Base-by-base conservation (phyloP, 2,113 vertebrate species). In the Mustela nigripes region DNA sequence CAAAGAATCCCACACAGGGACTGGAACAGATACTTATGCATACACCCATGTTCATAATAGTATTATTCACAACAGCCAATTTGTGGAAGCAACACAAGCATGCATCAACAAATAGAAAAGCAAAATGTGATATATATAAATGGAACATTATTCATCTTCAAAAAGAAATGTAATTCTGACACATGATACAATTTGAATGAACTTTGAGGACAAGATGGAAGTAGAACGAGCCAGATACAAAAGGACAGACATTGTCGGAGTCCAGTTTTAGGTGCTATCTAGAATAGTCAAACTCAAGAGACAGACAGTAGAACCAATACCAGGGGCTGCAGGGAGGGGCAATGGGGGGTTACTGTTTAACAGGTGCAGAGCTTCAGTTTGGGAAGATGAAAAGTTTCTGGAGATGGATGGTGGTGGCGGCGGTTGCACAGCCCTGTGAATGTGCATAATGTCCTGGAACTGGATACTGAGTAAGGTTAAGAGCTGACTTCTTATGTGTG, bases 381-480 rank as follows among this genome's bases (percentile, higher is more conserved):
- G 60, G 42, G 5, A 50, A 73, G n/a, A 36, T 48, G 92, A 39
- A 36, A 84, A 91, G 12, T 33, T 95, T 76, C 73, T 86, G 24
- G 48, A 53, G 19, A 3, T 58, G 21, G 65, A 33, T 24, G 33
- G 33, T 21, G 5, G 1, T 74, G 31, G 1, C 58, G 67, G 42
- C 7, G 18, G 12, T 21, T 10, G 19, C 16, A 14, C 4, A 31
- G 2, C 33, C 22, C 0, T 5, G 24, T 50, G 89, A 73, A 14
- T 24, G 28, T 33, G 3, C 33, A 21, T 48, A 4, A 3, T 2
- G 4, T 4, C 19, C 0, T 28, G 10, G 11, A 39, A 7, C 0
- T n/a, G 21, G 36, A 10, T 21, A 14, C 31, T 18, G 53, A 50
- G 24, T n/a, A 89, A 19, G 18, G 21, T 36, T 65, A 58, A 36